Conservation (phyloP, 2,113 vertebrate genomes). For the Upupa epops region DNA sequence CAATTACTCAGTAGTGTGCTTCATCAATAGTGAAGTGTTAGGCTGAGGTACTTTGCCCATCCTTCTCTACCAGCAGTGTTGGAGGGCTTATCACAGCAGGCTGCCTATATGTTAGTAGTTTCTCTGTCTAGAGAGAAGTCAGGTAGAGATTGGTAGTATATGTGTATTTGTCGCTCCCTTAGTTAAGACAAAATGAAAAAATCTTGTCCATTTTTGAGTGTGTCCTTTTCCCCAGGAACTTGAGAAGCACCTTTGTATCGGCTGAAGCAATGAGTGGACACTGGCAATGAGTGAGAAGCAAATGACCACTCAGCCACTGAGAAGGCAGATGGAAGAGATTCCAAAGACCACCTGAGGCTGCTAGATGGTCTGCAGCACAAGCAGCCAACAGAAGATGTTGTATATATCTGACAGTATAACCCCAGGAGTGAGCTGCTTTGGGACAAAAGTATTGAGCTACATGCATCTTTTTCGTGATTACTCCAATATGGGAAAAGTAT, state of each 20-base stretch:
- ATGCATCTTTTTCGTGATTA: rapidly evolving
- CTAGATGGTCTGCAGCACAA: neutral
- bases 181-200: neutral
- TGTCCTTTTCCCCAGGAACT: neutral
- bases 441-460: neutral
- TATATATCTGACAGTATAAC: neutral
- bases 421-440: neutral
- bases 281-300: rapidly evolving
- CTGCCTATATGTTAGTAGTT: neutral
- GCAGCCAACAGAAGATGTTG: neutral
- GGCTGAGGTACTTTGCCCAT: neutral
- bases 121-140: neutral
- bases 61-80: rapidly evolving
- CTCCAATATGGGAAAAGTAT: neutral
- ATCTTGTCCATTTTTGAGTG: neutral
- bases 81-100: neutral
- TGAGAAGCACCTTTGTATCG: neutral
- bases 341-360: neutral
- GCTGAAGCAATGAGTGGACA: neutral
- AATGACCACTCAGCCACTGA: neutral
- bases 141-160: neutral
- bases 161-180: neutral
- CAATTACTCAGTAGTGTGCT: neutral
- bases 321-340: neutral
- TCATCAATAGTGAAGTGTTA: rapidly evolving